phyloP scores from a whole-genome alignment of 1,140 invertebrate genomes.

The Myzus persicae region DNA sequence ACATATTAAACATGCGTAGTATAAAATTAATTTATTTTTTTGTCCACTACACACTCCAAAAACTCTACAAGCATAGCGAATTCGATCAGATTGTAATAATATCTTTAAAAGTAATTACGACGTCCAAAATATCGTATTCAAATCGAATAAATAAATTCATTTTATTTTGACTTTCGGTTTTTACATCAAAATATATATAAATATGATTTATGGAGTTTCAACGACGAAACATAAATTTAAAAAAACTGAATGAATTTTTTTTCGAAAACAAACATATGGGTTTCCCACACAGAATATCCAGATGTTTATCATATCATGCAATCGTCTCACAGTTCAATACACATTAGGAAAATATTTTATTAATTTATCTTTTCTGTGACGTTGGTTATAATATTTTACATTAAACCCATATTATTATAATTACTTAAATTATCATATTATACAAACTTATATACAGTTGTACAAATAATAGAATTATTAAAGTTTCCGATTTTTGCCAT shows the following conservation, averaged over 20 bases:
- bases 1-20: not conserved
- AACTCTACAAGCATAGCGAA: not conserved
- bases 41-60: not conserved
- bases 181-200: not conserved
- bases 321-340: not conserved
- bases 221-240: not conserved
- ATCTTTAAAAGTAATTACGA: not conserved
- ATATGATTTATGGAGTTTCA: constrained; percentile 26
- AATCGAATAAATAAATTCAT: not conserved
- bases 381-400: not conserved
- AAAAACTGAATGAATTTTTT: not conserved
- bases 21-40: too few relatives aligned
- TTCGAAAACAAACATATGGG: not conserved
- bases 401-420: not conserved
- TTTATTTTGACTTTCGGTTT: not conserved
- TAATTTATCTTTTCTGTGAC: not conserved
- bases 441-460: not conserved
- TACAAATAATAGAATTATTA: not conserved
- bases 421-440: not conserved
- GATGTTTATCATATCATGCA: constrained; percentile 10
- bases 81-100: not conserved
- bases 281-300: constrained; percentile 12
- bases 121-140: not conserved
- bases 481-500: not conserved
- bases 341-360: not conserved